Base-by-base conservation (phyloP, 2,797 vertebrate species). In the Lutjanus campechanus region DNA sequence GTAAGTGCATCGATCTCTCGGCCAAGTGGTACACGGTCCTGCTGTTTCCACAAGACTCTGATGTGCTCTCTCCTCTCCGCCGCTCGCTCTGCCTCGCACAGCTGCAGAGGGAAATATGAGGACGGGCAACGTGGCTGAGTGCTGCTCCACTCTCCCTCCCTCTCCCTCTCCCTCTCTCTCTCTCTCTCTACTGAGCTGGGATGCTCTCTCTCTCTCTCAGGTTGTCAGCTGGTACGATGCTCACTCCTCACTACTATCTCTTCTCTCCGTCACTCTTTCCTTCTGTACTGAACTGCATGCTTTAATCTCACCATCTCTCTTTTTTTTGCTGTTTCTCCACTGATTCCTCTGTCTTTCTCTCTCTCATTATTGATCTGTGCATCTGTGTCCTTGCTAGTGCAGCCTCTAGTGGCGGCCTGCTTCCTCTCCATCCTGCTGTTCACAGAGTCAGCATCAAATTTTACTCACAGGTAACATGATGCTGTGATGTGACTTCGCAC, bases 351-450 rank as follows among this genome's bases (percentile, higher is more conserved):
- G 41, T 74, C 85, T 78, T 76, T 90, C 82, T 85, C 83, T 36
- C 82, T 85, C 82, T 83, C 82, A 88, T 87, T 93, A 94, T 91
- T 92, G 91, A 95, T 95, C 90, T 79, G 36, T 71, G 68, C 56
- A 51, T 85, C 49, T 65, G 55, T 87, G 85, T 86, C 89, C 94
- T 90, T 89, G 81, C 90, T 92, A 74, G 88, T 93, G 94, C 93
- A 93, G 91, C 95, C 96, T 92, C 95, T 96, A 96, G 95, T 94
- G 96, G 95, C 85, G 29, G 29, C 29, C 29, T 78, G 84, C 25
- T 79, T 86, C 87, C 65, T 83, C 76, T 71, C 20, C 46, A 47
- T 85, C 29, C 29, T 36, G 88, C 67, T 54, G 70, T 88, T 89
- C 69, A 72, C 51, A 71, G 36, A 76, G 44, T 63, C 71, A 47